Percentiles rank a stretch among this genome's conserved stretches.
Evolutionary conservation across 2,888 invertebrate species (phyloP).

Genomic region (Leucozona laternaria): DNA sequence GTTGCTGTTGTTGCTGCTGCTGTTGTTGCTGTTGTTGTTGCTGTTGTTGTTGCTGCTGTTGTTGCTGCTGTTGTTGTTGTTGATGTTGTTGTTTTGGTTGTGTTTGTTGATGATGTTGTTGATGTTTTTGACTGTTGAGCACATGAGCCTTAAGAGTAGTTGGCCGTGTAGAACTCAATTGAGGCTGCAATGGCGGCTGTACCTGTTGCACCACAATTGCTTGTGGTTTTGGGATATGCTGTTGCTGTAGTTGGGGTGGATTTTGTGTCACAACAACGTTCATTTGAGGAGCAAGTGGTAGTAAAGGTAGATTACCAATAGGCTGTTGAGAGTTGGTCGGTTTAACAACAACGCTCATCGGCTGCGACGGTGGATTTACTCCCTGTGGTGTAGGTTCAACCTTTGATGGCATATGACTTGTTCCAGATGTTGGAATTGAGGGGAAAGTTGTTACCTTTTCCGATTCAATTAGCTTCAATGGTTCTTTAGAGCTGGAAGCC

Average conservation of each 20-base stretch:
- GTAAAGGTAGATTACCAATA: slow-evolving; percentile 73
- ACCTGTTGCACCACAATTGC: slow-evolving; percentile 80
- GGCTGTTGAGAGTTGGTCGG: slow-evolving; percentile 76
- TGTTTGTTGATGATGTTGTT: slow-evolving; percentile 72
- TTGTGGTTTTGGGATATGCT: slow-evolving; percentile 78
- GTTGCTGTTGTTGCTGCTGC: slow-evolving; percentile 65
- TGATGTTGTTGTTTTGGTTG: slow-evolving; percentile 76
- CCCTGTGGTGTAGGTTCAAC: slow-evolving; percentile 75
- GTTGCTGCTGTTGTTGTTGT: slow-evolving; percentile 79
- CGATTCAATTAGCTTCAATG: slow-evolving; percentile 77
- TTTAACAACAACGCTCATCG: slow-evolving; percentile 82
- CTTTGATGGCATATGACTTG: slow-evolving; percentile 40
- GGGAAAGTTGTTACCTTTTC: slow-evolving; percentile 63
- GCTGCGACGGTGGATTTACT: slow-evolving; percentile 62
- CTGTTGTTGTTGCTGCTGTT: slow-evolving; percentile 78
- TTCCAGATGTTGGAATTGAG: slow-evolving; percentile 65
- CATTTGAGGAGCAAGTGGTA: slow-evolving; percentile 55
- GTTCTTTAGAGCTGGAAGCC: slow-evolving; percentile 76
- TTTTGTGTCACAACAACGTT: slow-evolving; percentile 60
- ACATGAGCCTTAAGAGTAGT: slow-evolving; percentile 88
- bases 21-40: slow-evolving; percentile 65
- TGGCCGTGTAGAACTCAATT: slow-evolving; percentile 82
- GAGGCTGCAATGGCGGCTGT: slow-evolving; percentile 82
- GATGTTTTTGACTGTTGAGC: slow-evolving; percentile 84
- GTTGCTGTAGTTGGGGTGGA: slow-evolving; percentile 80